Conservation (phyloP, 2,888 invertebrate species). For the Harpagoxenus sublaevis region DNA sequence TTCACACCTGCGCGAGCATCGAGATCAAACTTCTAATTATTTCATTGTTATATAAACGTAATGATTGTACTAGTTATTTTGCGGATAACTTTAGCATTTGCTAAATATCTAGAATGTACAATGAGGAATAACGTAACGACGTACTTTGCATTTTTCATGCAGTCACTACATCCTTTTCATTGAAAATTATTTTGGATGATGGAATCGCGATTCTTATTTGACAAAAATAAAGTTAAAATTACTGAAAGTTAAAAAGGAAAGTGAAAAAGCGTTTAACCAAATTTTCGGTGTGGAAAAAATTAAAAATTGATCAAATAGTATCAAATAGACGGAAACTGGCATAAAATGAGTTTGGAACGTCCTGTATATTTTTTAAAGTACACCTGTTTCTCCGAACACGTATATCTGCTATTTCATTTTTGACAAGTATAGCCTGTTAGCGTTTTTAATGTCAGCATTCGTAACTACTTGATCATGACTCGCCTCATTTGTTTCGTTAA, state of each 20-base stretch:
- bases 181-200: background rate
- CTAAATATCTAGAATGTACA: background rate
- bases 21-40: background rate
- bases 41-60: background rate
- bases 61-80: background rate
- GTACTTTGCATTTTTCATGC: background rate
- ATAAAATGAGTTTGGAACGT: background rate
- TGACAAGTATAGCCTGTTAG: background rate
- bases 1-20: background rate
- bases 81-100: background rate
- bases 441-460: slow-evolving; percentile 16
- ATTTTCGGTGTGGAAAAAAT: background rate
- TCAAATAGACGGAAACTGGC: too few species aligned
- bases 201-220: background rate
- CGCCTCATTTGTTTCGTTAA: background rate
- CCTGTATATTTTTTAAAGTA: background rate
- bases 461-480: background rate
- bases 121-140: background rate
- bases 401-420: slow-evolving; percentile 8
- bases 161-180: background rate
- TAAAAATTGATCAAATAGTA: background rate
- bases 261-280: background rate
- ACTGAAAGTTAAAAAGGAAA: background rate
- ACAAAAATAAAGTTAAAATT: background rate
- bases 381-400: background rate